Evolutionary conservation across 2,113 vertebrate genomes (phyloP).

Genomic region (Cheilinus undulatus): DNA sequence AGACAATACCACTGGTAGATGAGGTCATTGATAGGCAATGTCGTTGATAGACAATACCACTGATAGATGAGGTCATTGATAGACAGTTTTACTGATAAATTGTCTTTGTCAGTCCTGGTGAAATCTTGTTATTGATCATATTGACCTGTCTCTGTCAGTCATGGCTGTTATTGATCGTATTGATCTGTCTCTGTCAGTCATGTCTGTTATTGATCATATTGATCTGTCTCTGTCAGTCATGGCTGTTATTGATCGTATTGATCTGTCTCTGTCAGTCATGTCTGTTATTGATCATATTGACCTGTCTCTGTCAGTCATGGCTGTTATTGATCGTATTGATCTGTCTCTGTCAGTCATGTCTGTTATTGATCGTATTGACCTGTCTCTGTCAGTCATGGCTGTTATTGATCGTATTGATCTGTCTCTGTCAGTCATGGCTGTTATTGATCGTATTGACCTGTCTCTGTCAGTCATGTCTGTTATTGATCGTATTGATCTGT

Average conservation of each 20-base stretch:
- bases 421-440: slow-evolving; percentile 76
- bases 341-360: slow-evolving; percentile 72
- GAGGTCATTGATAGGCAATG: no score
- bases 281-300: slow-evolving; percentile 68
- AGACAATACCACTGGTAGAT: no score
- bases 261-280: slow-evolving; percentile 69
- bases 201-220: slow-evolving; percentile 74
- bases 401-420: slow-evolving; percentile 60
- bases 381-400: slow-evolving; percentile 73
- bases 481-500: slow-evolving; percentile 18
- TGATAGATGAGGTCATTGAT: no score
- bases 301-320: slow-evolving; percentile 70
- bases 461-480: slow-evolving; percentile 80
- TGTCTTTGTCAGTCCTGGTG: neutral
- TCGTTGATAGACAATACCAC: no score
- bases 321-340: slow-evolving; percentile 67
- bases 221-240: slow-evolving; percentile 67
- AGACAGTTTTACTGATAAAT: neutral
- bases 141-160: slow-evolving; percentile 39
- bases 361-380: slow-evolving; percentile 62
- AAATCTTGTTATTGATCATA: slow-evolving; percentile 1
- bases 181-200: slow-evolving; percentile 58
- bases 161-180: slow-evolving; percentile 79
- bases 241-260: slow-evolving; percentile 69
- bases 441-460: slow-evolving; percentile 51